Base-by-base conservation (phyloP, 2,113 vertebrate species). In the Boleophthalmus pectinirostris region DNA sequence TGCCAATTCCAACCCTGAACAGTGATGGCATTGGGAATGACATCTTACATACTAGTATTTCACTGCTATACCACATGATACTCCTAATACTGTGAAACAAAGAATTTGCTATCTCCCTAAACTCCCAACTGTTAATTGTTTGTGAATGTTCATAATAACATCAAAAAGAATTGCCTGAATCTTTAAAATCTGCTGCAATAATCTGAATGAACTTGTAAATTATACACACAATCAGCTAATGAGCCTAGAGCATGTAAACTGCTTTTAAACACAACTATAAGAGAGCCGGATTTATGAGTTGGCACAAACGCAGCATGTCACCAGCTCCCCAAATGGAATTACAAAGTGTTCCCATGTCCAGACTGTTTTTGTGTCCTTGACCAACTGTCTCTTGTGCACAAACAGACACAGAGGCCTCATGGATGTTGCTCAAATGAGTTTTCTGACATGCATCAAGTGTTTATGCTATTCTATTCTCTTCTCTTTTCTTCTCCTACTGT, bases 391-490 rank as follows among this genome's bases (percentile, higher is more conserved):
- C 74, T 80, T 84, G 67, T 15, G 67, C 43, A 38, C 47, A 66
- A 23, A 68, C 68, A 35, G 68, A 56, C 73, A 49, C 67, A 83
- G 68, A 73, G 67, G 68, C 75, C 83, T 75, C 77, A 73, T 82
- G 84, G 87, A 85, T 90, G 87, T 89, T 85, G 82, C 84, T 93
- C 95, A 96, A 96, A 97, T 95, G 94, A 95, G 95, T 96, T 96
- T 95, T 91, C 93, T 92, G 95, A 93, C 68, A 33, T 92, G 91
- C 94, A 92, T 91, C 88, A 94, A 96, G 93, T 96, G 95, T 96
- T 97, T 96, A 96, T 94, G 76, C 47, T 60, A 60, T 77, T 65
- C 29, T 29, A 4, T 29, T 29, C 70, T 68, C 53, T 58, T 49
- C 70, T 68, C 53, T 58, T 49, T 53, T 51, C 23, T 49, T 23